Conservation (phyloP, 2,888 invertebrate species). For the Perizoma affinitatum region DNA sequence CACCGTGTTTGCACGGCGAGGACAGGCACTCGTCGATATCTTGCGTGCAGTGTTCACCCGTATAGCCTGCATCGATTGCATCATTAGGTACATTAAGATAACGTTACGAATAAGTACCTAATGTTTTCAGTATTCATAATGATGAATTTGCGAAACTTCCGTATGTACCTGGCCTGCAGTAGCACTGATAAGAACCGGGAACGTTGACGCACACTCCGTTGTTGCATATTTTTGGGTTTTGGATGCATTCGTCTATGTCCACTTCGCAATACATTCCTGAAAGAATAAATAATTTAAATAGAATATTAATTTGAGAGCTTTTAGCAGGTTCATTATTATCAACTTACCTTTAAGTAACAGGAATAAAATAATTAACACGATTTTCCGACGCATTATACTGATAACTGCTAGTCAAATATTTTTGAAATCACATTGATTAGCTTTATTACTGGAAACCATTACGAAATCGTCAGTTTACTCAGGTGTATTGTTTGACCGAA, state of each 20-base stretch:
- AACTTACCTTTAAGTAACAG: slow-evolving; percentile 44
- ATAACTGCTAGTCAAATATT: slow-evolving; percentile 5
- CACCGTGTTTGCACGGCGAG: slow-evolving; percentile 92
- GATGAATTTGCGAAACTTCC: slow-evolving; percentile 9
- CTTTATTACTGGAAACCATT: slow-evolving; percentile 33
- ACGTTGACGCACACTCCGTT: slow-evolving; percentile 92
- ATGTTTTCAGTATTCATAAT: slow-evolving; percentile 24
- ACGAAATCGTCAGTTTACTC: slow-evolving; percentile 56
- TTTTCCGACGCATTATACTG: slow-evolving; percentile 26
- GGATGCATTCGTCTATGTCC: slow-evolving; percentile 91
- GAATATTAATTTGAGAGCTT: neutral
- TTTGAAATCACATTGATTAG: slow-evolving; percentile 12
- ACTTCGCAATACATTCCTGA: slow-evolving; percentile 82
- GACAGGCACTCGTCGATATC: slow-evolving; percentile 95
- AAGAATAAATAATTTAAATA: slow-evolving; percentile 32
- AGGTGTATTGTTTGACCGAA: slow-evolving; percentile 49
- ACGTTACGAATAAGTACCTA: neutral
- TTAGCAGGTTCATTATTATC: slow-evolving; percentile 2
- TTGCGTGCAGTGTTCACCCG: slow-evolving; percentile 92
- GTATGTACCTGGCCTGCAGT: slow-evolving; percentile 91
- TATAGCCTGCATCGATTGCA: slow-evolving; percentile 86
- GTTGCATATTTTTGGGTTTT: slow-evolving; percentile 87
- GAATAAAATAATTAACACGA: slow-evolving; percentile 29
- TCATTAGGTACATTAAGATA: slow-evolving; percentile 12
- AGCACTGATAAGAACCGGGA: slow-evolving; percentile 91